Evolutionary conservation across 1,140 invertebrate species (phyloP), one percentile per base, ranked within the genome.

Genomic region (Drosophila pruinosa): DNA sequence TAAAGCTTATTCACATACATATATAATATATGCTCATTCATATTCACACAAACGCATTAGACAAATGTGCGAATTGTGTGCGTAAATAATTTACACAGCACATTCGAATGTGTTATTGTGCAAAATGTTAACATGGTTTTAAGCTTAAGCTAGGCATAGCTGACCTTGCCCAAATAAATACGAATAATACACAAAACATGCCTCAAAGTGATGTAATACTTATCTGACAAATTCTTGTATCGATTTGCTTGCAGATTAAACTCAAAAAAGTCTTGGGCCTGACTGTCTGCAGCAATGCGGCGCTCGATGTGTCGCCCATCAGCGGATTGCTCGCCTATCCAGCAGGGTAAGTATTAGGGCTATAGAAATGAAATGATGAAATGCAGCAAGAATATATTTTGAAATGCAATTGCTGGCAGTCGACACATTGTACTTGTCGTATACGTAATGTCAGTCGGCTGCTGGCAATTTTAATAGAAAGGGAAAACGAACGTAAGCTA

Each of bases 241-340:
- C 34, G 19, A 47, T 47, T 59, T 62, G 34, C 36, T 50, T 91
- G 28, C 76, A 99, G 98, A 97, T 99, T 82, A 97, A 97, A 91
- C 94, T 99, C 91, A 97, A 99, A 93, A 94, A 95, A 78, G 97
- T 99, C 53, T 93, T 98, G 73, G 98, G 98, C 58, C 93, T 99
- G 77, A 99, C 98, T 21, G 97, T 98, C 28, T 94, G 95, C 86
- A 97, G 94, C 90, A 98, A 98, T 94, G 96, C 97, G 72, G 96
- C 97, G 4, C 93, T 99, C 76, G 96, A 96, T 92, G 97, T 95
- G 92, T 97, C 98, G 91, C 94, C 95, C 31, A 95, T 95, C 89
- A 95, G 95, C 41, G 97, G 97, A 76, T 93, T 95, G 53, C 94
- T 99, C 71, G 97, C 97, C 6, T 99, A 99, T 94, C 97, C 97